These are phyloP conservation scores for Molossus molossus DNA, from an alignment of 2,797 vertebrate species.

Conservation along the genomic window DNA sequence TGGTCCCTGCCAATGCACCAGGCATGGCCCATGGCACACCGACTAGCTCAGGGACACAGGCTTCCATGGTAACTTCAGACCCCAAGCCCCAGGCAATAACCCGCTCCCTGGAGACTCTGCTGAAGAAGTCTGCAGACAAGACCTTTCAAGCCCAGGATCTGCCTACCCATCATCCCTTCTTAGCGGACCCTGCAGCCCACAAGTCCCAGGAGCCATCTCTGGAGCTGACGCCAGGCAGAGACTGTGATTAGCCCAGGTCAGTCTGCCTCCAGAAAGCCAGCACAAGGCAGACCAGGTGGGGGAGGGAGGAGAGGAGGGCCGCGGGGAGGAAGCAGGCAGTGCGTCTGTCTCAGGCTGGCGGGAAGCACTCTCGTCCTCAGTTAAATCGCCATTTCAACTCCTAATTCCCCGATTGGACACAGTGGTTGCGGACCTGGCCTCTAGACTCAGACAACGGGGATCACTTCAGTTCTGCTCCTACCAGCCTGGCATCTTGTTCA, in stretches of 20 bases:
- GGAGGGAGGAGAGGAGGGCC: not conserved
- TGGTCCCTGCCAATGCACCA: not conserved
- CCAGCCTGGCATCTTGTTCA: not conserved
- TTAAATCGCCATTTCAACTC: not conserved
- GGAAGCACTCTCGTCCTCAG: fast-evolving
- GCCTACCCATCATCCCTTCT: not conserved
- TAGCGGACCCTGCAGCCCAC: not conserved
- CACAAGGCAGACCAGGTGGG: too few species aligned
- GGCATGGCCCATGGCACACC: not conserved
- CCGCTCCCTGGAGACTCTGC: not conserved
- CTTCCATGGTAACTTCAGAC: not conserved
- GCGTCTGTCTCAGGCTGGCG: not conserved
- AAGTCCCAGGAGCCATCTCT: not conserved
- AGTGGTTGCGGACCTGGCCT: not conserved
- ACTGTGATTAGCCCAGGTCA: not conserved
- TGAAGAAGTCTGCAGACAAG: not conserved
- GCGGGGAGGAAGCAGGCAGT: not conserved
- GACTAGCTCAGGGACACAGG: not conserved
- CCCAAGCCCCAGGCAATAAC: too few species aligned
- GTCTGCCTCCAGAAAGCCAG: not conserved
- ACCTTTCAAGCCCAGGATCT: not conserved
- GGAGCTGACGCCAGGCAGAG: not conserved
- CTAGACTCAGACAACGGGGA: not conserved
- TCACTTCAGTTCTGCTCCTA: not conserved
- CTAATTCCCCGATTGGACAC: not conserved